Evolutionary conservation across 1,140 invertebrate species (phyloP), one percentile per base, ranked within the genome.

Genomic region (Neomicropteryx cornuta): DNA sequence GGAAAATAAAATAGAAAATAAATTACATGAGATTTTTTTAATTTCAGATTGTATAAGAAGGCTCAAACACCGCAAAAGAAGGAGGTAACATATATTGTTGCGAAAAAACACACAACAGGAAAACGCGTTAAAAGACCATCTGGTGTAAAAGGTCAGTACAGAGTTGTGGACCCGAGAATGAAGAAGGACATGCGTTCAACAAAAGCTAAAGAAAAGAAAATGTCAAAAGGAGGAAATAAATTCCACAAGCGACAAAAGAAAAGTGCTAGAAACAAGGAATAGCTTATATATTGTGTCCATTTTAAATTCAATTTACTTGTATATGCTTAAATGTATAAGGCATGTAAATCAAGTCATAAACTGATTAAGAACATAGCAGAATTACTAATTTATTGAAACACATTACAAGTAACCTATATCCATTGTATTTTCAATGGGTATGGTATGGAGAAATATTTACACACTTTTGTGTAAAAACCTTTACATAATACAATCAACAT

Each of bases 91-190:
- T 97, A 98, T 56, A 85, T 98, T 0, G 91, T 97, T 0, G 81
- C 92, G 11, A 97, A 94, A 52, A 97, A 95, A 62, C 79, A 84
- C 46, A 76, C 70, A 18, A 72, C 82, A 1, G 80, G 79, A 1
- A 93, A 87, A 51, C 73, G 77, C 34, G 75, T 81, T 18, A 65
- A 71, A 22, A 68, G 91, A 48, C 95, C 95, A 1, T 59, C 76
- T 1, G 91, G 92, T 16, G 79, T 95, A 1, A 91, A 92, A 63
- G 94, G 95, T 38, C 82, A 72, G 10, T 99, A 87, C 58, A 95
- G 87, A 59, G 77, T 98, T 3, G 96, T 99, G 1, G 95, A 99
- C 76, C 78, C 80, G 4, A 70, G 95, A 41, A 83, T 98, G 81
- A 98, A 98, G 62, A 97, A 97, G 65, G 96, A 98, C 60, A 68